Evolutionary conservation across 1,140 invertebrate genomes (phyloP), one percentile per base, ranked within the genome.

Genomic region (Trichonephila clavata): DNA sequence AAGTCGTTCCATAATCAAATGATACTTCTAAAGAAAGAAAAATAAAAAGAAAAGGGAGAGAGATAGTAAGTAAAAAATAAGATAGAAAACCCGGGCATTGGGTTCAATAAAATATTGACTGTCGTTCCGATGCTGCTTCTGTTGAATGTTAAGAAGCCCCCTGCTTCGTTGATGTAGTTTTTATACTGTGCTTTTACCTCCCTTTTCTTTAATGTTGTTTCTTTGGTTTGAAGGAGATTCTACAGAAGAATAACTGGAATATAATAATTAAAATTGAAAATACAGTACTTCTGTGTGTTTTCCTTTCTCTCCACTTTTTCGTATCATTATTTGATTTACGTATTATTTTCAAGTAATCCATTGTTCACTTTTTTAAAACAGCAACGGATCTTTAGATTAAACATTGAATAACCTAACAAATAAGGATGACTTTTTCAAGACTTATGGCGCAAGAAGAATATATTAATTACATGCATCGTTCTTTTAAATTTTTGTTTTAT

Each of bases 101-200:
- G 61, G 86, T 87, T 87, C 86, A 87, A 87, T 87, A 65, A 87
- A 87, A 87, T 87, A 87, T 87, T 65, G 86, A 87, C 86, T 59
- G 83, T 84, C 83, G 50, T 84, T 59, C 83, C 83, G 32, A 63
- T 21, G 61, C 21, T 24, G 32, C 86, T 87, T 87, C 86, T 87
- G 86, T 87, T 87, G 86, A 87, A 87, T 87, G 86, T 65, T 87
- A 87, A 63, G 86, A 43, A 59, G 61, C 32, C 86, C 20, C 86
- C 60, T 10, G 20, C 18, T 21, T 43, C 27, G 43, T 84, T 63
- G 32, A 87, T 20, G 86, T n/a, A 87, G 61, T 87, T 63, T 39
- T 63, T 39, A 65, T 87, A 61, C 27, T 32, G 32, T 24, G 71
- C 27, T 32, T 84, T 84, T 84, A 84, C 57, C 83, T 59, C 50